phyloP scores from a whole-genome alignment of 2,888 invertebrate genomes.

The Hirtodrosophila duncani region DNA sequence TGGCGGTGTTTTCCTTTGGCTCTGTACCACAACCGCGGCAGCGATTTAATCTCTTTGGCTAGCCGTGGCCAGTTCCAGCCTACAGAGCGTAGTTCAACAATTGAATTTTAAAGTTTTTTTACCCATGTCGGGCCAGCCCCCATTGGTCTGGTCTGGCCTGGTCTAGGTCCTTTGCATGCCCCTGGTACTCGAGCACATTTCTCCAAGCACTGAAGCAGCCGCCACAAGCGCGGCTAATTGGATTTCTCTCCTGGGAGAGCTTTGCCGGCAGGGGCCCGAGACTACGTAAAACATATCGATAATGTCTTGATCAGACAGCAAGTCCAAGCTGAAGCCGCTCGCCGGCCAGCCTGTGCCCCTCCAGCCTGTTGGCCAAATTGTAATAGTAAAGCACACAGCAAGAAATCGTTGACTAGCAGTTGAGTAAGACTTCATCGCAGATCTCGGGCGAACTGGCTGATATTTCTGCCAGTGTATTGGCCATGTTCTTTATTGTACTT shows the following conservation, averaged over 20 bases:
- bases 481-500: conserved; percentile 49
- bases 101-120: conserved; percentile 56
- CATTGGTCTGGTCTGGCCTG: conserved; percentile 1
- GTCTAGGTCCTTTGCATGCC: conserved; percentile 64
- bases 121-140: conserved; percentile 5
- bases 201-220: conserved; percentile 59
- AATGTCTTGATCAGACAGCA: conserved; percentile 76
- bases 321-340: conserved; percentile 16
- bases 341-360: conserved; percentile 17
- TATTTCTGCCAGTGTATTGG: conserved; percentile 39
- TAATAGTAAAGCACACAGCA: conserved; percentile 75
- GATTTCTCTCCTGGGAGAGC: conserved; percentile 75
- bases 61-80: conserved; percentile 37
- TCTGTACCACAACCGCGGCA: conserved; percentile 42
- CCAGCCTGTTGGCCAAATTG: conserved; percentile 50
- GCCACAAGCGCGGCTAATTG: conserved; percentile 75
- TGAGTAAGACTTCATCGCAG: neutral
- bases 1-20: conserved; percentile 60
- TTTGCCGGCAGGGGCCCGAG: conserved; percentile 20
- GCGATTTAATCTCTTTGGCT: conserved; percentile 54
- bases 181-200: conserved; percentile 24
- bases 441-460: neutral
- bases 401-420: conserved; percentile 19
- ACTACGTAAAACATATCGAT: conserved; percentile 74
- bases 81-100: conserved; percentile 61